Base-by-base conservation (phyloP, 2,797 vertebrate species). In the Tolypeutes matacus region DNA sequence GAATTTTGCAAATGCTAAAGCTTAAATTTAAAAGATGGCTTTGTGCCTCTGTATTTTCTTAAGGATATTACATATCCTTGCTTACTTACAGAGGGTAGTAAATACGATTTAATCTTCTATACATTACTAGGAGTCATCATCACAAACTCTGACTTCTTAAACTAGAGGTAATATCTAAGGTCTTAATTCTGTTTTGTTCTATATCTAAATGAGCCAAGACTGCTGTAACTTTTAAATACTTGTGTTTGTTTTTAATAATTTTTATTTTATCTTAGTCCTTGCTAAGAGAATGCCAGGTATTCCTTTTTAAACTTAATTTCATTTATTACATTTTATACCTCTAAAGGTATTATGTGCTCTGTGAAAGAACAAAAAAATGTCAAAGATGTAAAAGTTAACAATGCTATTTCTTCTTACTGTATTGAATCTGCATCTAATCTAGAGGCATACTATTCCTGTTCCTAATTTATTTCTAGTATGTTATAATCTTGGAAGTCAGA, bases 61-160 rank as follows among this genome's bases (percentile, higher is more conserved):
- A 87, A 87, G 36, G 29, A 84, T 0, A 69, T 53, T 36, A 34
- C 21, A 65, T n/a, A 70, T 9, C 64, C 31, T 11, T 89, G 31
- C 15, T 72, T 81, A 84, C 62, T 73, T 9, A 93, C 11, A 77
- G 64, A 89, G 9, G n/a, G 27, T 31, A 89, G 42, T 89, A 77
- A 49, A 64, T 73, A 14, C 91, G 39, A 87, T 46, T 56, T 23
- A 69, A 76, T 8, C 12, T 78, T 84, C 51, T 81, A 56, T 27
- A 36, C 1, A 20, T 81, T 39, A 69, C n/a, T 29, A 49, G 14
- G 17, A 23, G 11, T 77, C 31, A 29, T 36, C 72, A 72, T 31
- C 80, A 78, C 93, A 93, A 93, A 78, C 8, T 78, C 56, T 31
- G 34, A 82, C 62, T 67, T 70, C 75, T 75, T 83, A 94, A 95